These are phyloP conservation scores for Gallirallus australis DNA, from an alignment of 2,797 vertebrate species.

Conservation along the genomic window DNA sequence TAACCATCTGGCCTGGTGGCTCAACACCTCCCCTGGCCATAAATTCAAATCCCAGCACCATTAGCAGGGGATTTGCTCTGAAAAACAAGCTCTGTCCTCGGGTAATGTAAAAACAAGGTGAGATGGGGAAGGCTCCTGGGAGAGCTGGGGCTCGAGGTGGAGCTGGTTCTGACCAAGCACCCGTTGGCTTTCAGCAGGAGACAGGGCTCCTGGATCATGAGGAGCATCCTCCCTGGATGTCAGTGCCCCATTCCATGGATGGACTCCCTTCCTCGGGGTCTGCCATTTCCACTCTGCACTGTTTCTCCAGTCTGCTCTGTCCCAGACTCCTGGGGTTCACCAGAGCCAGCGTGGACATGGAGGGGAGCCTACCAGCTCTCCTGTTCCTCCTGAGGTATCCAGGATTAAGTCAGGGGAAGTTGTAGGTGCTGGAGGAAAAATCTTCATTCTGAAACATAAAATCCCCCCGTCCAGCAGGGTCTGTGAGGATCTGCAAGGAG, in stretches of 20 bases:
- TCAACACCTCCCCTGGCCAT: constrained; percentile 47
- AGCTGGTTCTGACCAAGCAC: neutral
- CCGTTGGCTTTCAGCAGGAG: neutral
- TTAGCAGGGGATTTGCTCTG: constrained; percentile 48
- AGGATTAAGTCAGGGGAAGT: neutral
- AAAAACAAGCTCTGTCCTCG: neutral
- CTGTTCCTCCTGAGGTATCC: neutral
- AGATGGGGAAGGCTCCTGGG: neutral
- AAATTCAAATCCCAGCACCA: constrained; percentile 56
- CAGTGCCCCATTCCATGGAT: neutral
- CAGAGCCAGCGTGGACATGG: fast-evolving
- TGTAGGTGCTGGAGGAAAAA: neutral
- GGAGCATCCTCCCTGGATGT: neutral
- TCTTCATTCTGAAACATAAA: neutral
- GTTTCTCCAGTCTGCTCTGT: neutral
- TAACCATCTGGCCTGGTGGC: constrained; percentile 55
- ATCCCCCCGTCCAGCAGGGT: fast-evolving
- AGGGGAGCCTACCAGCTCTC: neutral
- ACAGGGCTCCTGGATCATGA: neutral
- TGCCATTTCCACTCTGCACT: neutral
- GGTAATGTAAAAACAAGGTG: constrained; percentile 56
- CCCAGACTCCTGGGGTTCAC: neutral
- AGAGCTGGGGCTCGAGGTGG: neutral
- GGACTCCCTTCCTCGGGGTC: neutral
- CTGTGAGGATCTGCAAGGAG: neutral